Percentiles rank a stretch among this genome's conserved stretches.
Evolutionary conservation across 2,888 invertebrate species (phyloP).

Genomic region (Cotesia congregata): DNA sequence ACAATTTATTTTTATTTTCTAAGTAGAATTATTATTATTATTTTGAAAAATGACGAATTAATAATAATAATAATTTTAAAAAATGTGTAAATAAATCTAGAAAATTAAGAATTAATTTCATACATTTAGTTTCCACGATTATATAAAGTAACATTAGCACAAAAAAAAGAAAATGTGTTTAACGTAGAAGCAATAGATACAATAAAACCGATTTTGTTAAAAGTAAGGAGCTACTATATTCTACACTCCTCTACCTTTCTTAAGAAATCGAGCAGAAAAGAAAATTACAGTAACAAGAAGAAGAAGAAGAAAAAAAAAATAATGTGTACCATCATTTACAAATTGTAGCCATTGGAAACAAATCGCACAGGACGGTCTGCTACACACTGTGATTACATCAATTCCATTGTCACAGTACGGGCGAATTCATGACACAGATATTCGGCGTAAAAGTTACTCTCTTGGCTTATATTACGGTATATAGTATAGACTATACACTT

Average conservation of each 20-base stretch:
- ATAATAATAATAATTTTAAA: too few relatives aligned
- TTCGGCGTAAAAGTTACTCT: neutral
- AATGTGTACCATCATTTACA: constrained; percentile 51
- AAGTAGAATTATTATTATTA: too few relatives aligned
- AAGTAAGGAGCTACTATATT: neutral
- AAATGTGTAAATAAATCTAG: neutral
- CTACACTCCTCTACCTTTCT: neutral
- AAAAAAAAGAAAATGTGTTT: neutral
- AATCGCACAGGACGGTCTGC: constrained; percentile 51
- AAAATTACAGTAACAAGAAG: neutral
- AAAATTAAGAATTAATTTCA: constrained; percentile 2
- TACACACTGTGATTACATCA: constrained; percentile 44
- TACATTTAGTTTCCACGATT: neutral
- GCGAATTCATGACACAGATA: constrained; percentile 3
- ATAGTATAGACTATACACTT: neutral
- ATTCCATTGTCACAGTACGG: constrained; percentile 16
- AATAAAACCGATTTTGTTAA: neutral
- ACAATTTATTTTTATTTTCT: too few relatives aligned
- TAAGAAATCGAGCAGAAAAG: neutral
- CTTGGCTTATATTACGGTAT: neutral
- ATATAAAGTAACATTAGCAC: neutral
- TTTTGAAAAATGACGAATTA: too few relatives aligned
- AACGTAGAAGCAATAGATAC: neutral
- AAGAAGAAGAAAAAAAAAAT: constrained; percentile 36
- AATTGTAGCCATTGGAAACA: constrained; percentile 53